Conservation (phyloP, 2,888 invertebrate genomes). For the Drosophila kanekoi region DNA sequence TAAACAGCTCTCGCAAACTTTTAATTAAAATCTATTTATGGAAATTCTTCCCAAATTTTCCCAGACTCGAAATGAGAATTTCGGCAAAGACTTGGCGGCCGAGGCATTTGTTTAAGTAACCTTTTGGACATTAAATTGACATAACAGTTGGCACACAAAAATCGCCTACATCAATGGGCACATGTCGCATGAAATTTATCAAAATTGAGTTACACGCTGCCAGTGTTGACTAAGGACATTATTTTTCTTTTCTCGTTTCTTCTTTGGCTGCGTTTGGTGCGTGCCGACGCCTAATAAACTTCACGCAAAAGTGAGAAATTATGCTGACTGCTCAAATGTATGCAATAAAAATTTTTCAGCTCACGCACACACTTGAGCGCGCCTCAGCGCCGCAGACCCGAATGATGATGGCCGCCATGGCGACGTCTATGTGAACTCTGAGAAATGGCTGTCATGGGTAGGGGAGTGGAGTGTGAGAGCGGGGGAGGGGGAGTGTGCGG, state of each 20-base stretch:
- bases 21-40: slow-evolving; percentile 14
- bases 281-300: slow-evolving; percentile 72
- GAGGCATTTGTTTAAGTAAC: slow-evolving; percentile 1
- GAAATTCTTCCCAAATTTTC: not conserved
- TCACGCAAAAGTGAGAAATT: slow-evolving; percentile 78
- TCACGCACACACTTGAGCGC: slow-evolving; percentile 60
- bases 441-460: slow-evolving; percentile 71
- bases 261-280: slow-evolving; percentile 36
- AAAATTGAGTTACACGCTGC: slow-evolving; percentile 43
- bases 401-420: slow-evolving; percentile 58
- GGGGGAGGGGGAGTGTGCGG: slow-evolving; percentile 2
- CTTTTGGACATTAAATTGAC: not conserved
- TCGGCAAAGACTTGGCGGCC: too few relatives aligned
- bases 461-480: slow-evolving; percentile 18
- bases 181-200: slow-evolving; percentile 37
- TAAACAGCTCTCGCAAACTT: not conserved
- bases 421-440: slow-evolving; percentile 59
- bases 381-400: slow-evolving; percentile 18
- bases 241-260: not conserved
- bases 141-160: not conserved
- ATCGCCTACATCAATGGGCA: slow-evolving; percentile 12
- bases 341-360: slow-evolving; percentile 82
- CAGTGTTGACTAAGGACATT: slow-evolving; percentile 33
- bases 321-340: slow-evolving; percentile 77
- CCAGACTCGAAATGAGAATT: too few relatives aligned